Evolutionary conservation across 1,140 invertebrate species (phyloP).

Genomic region (Polypedilum vanderplanki): DNA sequence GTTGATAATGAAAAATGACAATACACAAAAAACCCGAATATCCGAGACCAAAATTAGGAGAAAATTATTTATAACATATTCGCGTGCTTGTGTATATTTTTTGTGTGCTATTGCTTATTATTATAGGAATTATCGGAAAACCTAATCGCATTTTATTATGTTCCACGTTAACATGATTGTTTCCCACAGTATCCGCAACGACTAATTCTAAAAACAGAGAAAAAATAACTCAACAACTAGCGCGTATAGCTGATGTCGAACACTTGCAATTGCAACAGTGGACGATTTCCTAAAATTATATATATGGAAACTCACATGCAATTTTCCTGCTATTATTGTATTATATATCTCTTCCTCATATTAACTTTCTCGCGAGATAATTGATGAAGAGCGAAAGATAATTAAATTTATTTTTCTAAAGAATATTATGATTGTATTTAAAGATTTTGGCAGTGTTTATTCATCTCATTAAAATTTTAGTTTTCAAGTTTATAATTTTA

Average conservation of each 20-base stretch:
- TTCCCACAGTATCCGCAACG: constrained; percentile 3
- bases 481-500: no score
- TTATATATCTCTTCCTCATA: no score
- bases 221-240: constrained; percentile 10
- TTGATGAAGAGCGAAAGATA: background rate
- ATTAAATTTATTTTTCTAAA: background rate
- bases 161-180: constrained; percentile 8
- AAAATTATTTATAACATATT: background rate
- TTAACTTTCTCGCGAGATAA: no score
- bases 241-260: background rate
- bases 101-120: background rate
- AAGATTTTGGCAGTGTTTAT: background rate
- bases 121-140: constrained; percentile 5
- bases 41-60: background rate
- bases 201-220: background rate
- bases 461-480: background rate
- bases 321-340: no score
- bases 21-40: background rate
- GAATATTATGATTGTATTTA: background rate
- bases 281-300: no score
- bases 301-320: no score
- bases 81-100: background rate
- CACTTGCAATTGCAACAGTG: no score
- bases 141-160: constrained; percentile 18
- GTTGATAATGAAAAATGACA: background rate